Evolutionary conservation across 2,797 vertebrate species (phyloP), one percentile per base, ranked within the genome.

Genomic region (Semotilus atromaculatus): DNA sequence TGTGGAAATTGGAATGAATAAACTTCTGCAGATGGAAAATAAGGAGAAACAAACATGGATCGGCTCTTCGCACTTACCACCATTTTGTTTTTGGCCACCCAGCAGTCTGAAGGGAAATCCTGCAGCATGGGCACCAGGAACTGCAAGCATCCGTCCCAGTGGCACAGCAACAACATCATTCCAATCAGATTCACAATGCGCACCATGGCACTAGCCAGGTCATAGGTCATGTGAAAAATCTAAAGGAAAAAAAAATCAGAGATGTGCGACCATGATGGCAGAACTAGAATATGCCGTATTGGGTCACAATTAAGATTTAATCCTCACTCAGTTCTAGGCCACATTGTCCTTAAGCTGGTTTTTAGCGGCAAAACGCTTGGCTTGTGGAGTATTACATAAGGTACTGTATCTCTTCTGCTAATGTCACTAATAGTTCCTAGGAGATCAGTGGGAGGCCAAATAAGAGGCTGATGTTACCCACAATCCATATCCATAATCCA

Each of bases 141-240:
- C 95, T 99, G 98, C 73, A 99, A 95, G 91, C 98, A 99, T 89
- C 98, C 98, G 0, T 99, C 98, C 98, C 98, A 99, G 92, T 99
- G 98, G 88, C 98, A 99, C 45, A 99, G 95, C 92, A 99, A 94
- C 31, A 99, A 94, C 98, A 99, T 99, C 98, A 99, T 99, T 67
- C 96, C 97, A 0, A 99, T 99, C 89, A 99, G 95, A 93, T 99
- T 99, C 87, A 99, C 94, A 64, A 99, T 99, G 78, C 98, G 96
- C 87, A 99, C 95, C 94, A 99, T 97, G 0, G 98, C 98, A 0
- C 98, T 99, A 83, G 98, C 98, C 93, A 99, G 94, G 94, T 99
- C 98, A 13, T 99, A 99, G 88, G 97, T 99, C 97, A 99, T 99
- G 93, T 99, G 98, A 94, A 99, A 99, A 93, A 99, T 99, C 98